Evolutionary conservation across 2,888 invertebrate species (phyloP), one percentile per base, ranked within the genome.

Genomic region (Arctia plantaginis): DNA sequence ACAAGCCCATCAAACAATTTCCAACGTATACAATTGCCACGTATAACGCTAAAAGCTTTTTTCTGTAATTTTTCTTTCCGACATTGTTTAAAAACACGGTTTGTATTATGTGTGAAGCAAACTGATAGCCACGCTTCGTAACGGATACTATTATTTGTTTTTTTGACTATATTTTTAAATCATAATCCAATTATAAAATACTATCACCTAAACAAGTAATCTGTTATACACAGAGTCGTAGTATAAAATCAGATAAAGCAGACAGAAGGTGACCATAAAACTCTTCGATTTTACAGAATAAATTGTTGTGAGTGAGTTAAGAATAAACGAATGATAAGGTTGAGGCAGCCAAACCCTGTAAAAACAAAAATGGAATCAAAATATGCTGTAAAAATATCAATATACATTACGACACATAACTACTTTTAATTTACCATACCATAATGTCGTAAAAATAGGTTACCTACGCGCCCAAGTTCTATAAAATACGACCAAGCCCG

Each of bases 31-130:
- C 78, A 78, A 84, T 78, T 73, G 69, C 77, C 76, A 71, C 41
- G 20, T 78, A 74, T n/a, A 78, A 77, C 71, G 18, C 64, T 77
- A 15, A 80, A 79, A 81, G 72, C 75, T 70, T 79, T 81, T 84
- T 80, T 74, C 59, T 47, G 69, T 44, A 80, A 77, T 80, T 78
- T 79, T 66, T 59, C 65, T 76, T 78, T 75, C 72, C 71, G 47
- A 69, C 66, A 64, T 72, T 73, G 33, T 76, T 67, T 41, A 8
- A 67, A 69, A 70, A 71, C 35, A 70, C 7, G 44, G 62, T 77
- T 23, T 69, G 3, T n/a, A 71, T 39, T 55, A 51, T 51, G n/a
- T 35, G 13, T 35, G 18, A 51, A 51, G 33, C 51, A 23, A 69
- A 8, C 51, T n/a, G n/a, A 35, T 30, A 66, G 65, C 41, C 59